Evolutionary conservation across 2,888 invertebrate genomes (phyloP).

Genomic region (Napeogenes sylphis): DNA sequence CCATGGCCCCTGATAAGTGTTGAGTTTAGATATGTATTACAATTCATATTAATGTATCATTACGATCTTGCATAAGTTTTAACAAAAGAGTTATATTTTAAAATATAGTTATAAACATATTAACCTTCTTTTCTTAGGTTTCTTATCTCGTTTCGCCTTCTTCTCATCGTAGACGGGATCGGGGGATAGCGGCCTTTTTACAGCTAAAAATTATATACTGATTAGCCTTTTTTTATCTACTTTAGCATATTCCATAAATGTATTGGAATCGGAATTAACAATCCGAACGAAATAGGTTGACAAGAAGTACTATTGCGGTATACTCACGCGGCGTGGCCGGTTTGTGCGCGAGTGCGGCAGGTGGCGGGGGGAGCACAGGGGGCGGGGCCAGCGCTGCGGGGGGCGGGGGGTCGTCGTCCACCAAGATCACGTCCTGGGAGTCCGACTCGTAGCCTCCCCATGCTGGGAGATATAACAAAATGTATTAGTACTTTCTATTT

Average conservation of each 20-base stretch:
- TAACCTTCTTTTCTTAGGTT: slow-evolving; percentile 70
- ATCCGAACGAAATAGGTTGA: neutral
- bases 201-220: slow-evolving; percentile 40
- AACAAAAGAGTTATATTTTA: neutral
- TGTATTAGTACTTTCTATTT: neutral
- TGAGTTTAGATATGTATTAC: neutral
- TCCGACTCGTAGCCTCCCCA: slow-evolving; percentile 75
- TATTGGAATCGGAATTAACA: neutral
- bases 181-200: slow-evolving; percentile 59
- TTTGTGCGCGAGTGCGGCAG: slow-evolving; percentile 36
- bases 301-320: neutral
- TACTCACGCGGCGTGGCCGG: slow-evolving; percentile 57
- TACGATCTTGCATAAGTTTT: neutral
- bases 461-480: slow-evolving; percentile 42
- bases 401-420: slow-evolving; percentile 66
- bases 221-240: neutral
- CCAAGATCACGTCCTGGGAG: slow-evolving; percentile 73
- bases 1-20: slow-evolving; percentile 56
- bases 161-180: slow-evolving; percentile 62
- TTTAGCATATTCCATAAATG: no score
- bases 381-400: slow-evolving; percentile 32
- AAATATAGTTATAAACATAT: slow-evolving; percentile 2
- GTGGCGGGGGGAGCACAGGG: slow-evolving; percentile 25
- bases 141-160: slow-evolving; percentile 70
- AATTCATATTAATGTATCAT: neutral